Percentiles rank a stretch among this genome's conserved stretches.
These are phyloP conservation scores for Popillia japonica DNA, from an alignment of 1,140 invertebrate genomes.

Conservation along the genomic window DNA sequence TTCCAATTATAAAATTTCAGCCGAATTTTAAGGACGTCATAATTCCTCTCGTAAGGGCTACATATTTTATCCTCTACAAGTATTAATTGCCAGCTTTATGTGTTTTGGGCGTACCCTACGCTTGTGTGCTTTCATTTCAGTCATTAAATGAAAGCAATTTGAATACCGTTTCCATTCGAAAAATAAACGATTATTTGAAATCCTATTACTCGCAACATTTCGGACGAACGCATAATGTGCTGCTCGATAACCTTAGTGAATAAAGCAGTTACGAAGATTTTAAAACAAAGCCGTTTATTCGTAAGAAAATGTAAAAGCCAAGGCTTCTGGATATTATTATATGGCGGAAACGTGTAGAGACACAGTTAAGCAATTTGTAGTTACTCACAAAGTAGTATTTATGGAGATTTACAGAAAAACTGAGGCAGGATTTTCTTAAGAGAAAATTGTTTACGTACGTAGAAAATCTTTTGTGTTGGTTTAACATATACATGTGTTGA, in stretches of 20 bases:
- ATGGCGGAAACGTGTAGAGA: too few species aligned
- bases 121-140: not conserved
- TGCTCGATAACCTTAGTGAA: not conserved
- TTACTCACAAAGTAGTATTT: too few species aligned
- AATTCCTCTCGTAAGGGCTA: not conserved
- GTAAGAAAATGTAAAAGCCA: too few species aligned
- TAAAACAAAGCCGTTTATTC: not conserved
- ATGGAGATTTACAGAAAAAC: too few species aligned
- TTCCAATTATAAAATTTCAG: not conserved
- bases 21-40: not conserved
- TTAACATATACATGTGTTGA: not conserved
- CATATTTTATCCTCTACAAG: not conserved
- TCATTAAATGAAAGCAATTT: not conserved
- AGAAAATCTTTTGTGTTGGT: too few species aligned
- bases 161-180: not conserved
- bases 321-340: too few species aligned
- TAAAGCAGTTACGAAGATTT: not conserved
- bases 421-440: too few species aligned
- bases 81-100: conserved; percentile 7
- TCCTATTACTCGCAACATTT: not conserved
- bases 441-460: too few species aligned
- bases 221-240: not conserved
- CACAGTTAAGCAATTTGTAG: too few species aligned
- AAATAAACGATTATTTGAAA: not conserved
- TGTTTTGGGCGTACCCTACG: not conserved